Evolutionary conservation across 2,113 vertebrate genomes (phyloP).

Genomic region (Benitochromis conjunctus): DNA sequence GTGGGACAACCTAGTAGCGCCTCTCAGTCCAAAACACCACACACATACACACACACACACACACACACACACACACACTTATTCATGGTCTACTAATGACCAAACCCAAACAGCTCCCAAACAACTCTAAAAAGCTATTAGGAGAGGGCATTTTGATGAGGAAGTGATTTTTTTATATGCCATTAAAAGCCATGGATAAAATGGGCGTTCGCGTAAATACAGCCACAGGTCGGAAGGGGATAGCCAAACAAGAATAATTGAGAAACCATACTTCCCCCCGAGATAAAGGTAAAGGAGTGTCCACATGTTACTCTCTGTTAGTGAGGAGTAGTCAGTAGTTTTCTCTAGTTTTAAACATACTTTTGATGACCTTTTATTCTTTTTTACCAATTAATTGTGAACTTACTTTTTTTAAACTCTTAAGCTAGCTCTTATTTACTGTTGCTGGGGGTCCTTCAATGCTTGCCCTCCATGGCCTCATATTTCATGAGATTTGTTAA

Average conservation of each 20-base stretch:
- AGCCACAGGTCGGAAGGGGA: constrained; percentile 69
- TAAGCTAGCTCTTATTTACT: neutral
- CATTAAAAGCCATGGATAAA: constrained; percentile 73
- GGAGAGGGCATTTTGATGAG: constrained; percentile 63
- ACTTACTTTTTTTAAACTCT: neutral
- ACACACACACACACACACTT: constrained; percentile 12
- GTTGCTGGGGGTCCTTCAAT: neutral
- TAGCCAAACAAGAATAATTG: constrained; percentile 62
- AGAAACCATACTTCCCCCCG: constrained; percentile 45
- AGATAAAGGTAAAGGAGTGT: constrained; percentile 51
- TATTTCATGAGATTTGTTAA: neutral
- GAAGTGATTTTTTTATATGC: constrained; percentile 69
- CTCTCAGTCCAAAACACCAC: constrained; percentile 50
- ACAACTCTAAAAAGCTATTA: constrained; percentile 69
- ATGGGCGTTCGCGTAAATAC: constrained; percentile 73
- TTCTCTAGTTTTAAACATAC: neutral
- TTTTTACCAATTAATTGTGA: neutral
- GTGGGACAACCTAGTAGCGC: constrained; percentile 37
- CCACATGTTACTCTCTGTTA: constrained; percentile 34
- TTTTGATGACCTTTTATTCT: no score
- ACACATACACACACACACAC: neutral
- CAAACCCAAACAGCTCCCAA: constrained; percentile 69
- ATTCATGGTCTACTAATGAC: constrained; percentile 64
- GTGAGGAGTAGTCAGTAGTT: neutral
- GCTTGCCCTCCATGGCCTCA: neutral